These are phyloP conservation scores for Drosophila navojoa DNA, from an alignment of 1,140 invertebrate species.

Conservation along the genomic window DNA sequence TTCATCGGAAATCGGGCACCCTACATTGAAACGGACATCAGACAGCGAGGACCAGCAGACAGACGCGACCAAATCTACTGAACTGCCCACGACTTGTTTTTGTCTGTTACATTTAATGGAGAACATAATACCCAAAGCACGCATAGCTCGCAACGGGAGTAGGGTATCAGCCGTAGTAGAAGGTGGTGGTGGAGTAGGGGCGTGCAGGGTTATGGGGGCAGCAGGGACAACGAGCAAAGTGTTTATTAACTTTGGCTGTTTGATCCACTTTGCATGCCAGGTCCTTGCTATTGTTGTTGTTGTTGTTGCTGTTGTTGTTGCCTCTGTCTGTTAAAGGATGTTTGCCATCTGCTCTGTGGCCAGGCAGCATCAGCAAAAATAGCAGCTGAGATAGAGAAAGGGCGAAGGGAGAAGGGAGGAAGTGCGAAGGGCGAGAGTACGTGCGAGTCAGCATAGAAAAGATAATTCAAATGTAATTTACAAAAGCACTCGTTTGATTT, in stretches of 20 bases:
- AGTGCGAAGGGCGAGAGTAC: constrained; percentile 2
- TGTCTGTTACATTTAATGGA: too few relatives aligned
- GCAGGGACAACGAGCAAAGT: constrained; percentile 55
- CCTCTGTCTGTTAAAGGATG: constrained; percentile 56
- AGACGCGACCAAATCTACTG: too few relatives aligned
- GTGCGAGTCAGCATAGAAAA: constrained; percentile 37
- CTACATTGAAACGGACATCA: too few relatives aligned
- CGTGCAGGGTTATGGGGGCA: not conserved
- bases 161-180: not conserved
- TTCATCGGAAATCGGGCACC: too few relatives aligned
- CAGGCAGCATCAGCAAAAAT: constrained; percentile 21
- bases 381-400: constrained; percentile 35
- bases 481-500: constrained; percentile 80
- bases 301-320: not conserved
- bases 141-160: too few relatives aligned
- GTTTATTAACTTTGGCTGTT: constrained; percentile 82
- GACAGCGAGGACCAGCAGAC: too few relatives aligned
- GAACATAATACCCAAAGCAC: too few relatives aligned
- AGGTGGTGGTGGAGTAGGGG: not conserved
- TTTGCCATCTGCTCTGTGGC: constrained; percentile 61
- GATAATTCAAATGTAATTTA: constrained; percentile 82
- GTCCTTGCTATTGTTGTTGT: constrained; percentile 28
- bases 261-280: constrained; percentile 73
- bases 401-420: not conserved
- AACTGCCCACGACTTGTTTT: too few relatives aligned